Conservation (phyloP, 2,797 vertebrate genomes). For the Vultur gryphus region DNA sequence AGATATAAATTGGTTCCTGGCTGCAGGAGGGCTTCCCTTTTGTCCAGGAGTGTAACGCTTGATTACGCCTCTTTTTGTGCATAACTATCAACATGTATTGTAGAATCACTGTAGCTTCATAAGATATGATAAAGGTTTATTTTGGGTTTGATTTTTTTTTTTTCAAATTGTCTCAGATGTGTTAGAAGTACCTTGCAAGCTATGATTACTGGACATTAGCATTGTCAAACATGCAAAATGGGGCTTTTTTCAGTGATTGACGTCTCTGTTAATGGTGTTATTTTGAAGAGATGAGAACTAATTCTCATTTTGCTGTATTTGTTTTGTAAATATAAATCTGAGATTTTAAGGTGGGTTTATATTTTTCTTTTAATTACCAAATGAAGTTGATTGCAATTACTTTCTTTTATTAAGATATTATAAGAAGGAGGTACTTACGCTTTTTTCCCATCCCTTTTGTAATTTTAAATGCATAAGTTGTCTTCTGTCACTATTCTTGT, state of each 20-base stretch:
- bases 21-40: background rate
- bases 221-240: background rate
- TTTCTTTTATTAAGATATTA: background rate
- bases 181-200: background rate
- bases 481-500: background rate
- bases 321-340: background rate
- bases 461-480: background rate
- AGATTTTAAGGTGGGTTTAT: background rate
- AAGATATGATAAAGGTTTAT: background rate
- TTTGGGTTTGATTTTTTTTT: background rate
- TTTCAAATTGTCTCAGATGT: background rate
- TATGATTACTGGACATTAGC: background rate
- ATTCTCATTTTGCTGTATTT: background rate
- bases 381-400: background rate
- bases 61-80: background rate
- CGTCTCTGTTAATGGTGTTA: background rate
- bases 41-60: background rate
- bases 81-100: rapidly evolving
- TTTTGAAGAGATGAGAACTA: background rate
- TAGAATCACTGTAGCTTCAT: background rate
- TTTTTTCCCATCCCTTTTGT: background rate
- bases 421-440: background rate
- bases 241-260: background rate
- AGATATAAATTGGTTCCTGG: background rate
- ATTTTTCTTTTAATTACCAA: background rate